Base-by-base conservation (phyloP, 2,797 vertebrate genomes). In the Tinamus major region DNA sequence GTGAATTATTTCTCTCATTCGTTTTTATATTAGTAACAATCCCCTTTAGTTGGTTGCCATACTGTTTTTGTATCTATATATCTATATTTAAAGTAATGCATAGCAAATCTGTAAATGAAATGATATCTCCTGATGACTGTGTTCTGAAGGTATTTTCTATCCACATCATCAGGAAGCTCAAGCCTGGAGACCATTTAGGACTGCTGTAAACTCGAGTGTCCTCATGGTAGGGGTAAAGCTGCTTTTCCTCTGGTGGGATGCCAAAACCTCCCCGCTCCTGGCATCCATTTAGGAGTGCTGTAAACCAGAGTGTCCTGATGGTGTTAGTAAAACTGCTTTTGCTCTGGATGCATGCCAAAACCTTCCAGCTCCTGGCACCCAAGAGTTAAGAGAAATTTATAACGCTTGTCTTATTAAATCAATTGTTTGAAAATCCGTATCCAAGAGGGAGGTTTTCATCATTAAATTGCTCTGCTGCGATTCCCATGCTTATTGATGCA, bases 331-430 rank as follows among this genome's bases (percentile, higher is more conserved):
- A 86, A 58, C 37, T 77, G 16, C 20, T 72, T 91, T 72, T 85
- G 6, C 26, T 78, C 16, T 64, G 23, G 13, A 56, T 51, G 20
- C 14, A 62, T 80, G 55, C 64, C 67, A 58, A 44, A 82, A 79
- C 75, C 61, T 27, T 56, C 58, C n/a, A 78, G 26, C 61, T 90
- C 14, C 37, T 85, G 56, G 24, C 44, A 35, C 77, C 11, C 20
- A 79, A 75, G 51, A 84, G 24, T 92, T 91, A 77, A 82, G 37
- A 91, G 56, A 80, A 76, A 41, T 63, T 87, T 65, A 27, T 68
- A 78, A 46, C 16, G 31, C 5, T 59, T 64, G 33, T 78, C 29
- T 46, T 82, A n/a, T 9, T 68, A 79, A 92, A 88, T 88, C 2
- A 46, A 59, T 71, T 63, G n/a, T 68, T 85, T 75, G 27, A 85